Conservation (phyloP, 2,113 vertebrate genomes). For the Helogale parvula region DNA sequence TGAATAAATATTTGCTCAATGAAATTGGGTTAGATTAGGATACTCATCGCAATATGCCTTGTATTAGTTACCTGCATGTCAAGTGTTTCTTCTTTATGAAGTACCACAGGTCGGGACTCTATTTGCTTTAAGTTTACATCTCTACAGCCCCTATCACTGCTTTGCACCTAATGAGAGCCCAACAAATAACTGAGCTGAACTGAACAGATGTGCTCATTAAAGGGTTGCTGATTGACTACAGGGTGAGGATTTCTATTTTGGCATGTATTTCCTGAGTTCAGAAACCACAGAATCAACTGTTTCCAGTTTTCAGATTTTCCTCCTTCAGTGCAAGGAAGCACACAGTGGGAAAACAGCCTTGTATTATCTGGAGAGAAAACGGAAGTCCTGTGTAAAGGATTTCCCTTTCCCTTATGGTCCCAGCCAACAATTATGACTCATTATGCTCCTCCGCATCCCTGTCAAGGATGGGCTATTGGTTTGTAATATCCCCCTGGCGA, state of each 20-base stretch:
- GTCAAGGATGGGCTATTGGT: background rate
- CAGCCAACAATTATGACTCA: conserved; percentile 50
- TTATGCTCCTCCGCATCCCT: conserved; percentile 45
- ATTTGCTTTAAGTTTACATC: background rate
- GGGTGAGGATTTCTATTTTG: conserved; percentile 47
- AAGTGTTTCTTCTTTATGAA: background rate
- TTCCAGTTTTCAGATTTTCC: conserved; percentile 33
- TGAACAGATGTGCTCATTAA: background rate
- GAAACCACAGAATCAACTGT: conserved; percentile 27
- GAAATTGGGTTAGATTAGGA: background rate
- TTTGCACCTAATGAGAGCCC: background rate
- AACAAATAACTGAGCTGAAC: background rate
- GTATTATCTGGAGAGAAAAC: background rate
- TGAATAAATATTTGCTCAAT: conserved; percentile 2
- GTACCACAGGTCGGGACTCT: background rate
- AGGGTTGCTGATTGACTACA: conserved; percentile 8
- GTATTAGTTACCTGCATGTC: background rate
- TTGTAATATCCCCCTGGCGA: conserved; percentile 44
- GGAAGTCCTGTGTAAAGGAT: conserved; percentile 56
- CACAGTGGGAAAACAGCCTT: background rate
- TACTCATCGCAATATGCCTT: background rate
- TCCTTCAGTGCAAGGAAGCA: background rate
- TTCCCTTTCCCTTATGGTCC: background rate
- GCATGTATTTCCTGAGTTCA: conserved; percentile 39
- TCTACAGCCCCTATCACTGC: background rate